These are phyloP conservation scores for Anhinga rufa DNA, from an alignment of 2,113 vertebrate genomes.

Conservation along the genomic window DNA sequence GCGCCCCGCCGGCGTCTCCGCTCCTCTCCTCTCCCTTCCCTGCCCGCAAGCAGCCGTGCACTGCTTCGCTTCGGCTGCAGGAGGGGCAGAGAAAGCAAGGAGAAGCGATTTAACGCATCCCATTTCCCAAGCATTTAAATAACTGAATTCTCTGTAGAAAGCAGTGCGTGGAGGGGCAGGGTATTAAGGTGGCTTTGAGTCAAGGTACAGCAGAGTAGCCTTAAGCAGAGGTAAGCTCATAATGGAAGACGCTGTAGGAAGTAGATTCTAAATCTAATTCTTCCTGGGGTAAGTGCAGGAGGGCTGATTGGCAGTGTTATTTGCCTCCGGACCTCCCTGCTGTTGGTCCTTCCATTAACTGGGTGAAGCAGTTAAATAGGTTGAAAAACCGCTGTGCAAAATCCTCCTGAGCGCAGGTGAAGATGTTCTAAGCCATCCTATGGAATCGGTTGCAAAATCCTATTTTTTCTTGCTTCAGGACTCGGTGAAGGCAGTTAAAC, in stretches of 20 bases:
- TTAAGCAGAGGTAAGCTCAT: neutral
- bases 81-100: neutral
- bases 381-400: neutral
- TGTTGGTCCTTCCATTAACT: neutral
- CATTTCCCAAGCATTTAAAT: neutral
- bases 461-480: neutral
- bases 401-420: neutral
- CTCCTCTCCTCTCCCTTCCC: neutral
- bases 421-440: neutral
- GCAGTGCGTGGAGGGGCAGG: neutral
- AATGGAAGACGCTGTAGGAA: neutral
- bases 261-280: neutral
- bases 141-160: neutral
- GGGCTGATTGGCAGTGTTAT: neutral
- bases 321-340: neutral
- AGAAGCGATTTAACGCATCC: neutral
- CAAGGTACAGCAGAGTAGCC: neutral
- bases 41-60: neutral
- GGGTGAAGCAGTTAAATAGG: neutral
- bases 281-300: neutral
- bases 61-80: neutral
- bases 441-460: neutral
- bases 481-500: rapidly evolving
- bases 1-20: neutral
- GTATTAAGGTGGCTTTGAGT: neutral